These are phyloP conservation scores for Betta splendens DNA, from an alignment of 2,797 vertebrate species.

Conservation along the genomic window DNA sequence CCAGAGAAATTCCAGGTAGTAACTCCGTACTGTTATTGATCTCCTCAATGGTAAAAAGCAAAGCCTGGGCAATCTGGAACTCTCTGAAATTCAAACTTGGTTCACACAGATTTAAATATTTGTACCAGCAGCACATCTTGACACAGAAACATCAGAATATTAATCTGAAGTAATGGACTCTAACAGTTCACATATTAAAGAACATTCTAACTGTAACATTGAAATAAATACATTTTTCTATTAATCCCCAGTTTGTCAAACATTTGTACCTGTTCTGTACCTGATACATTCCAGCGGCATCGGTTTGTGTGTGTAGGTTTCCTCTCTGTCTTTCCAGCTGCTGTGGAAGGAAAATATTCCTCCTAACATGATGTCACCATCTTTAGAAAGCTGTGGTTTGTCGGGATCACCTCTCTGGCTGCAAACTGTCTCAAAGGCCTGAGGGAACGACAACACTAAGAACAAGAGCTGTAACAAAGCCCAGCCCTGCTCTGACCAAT, in stretches of 20 bases:
- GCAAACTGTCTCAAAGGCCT: conserved; percentile 58
- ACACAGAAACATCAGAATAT: too few species aligned
- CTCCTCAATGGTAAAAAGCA: conserved; percentile 79
- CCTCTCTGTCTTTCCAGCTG: conserved; percentile 64
- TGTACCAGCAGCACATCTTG: too few species aligned
- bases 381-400: conserved; percentile 65
- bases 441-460: conserved; percentile 56
- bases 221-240: too few species aligned
- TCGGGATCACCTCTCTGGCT: conserved; percentile 58
- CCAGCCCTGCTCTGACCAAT: conserved; percentile 52
- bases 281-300: conserved; percentile 59
- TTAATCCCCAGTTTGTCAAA: too few species aligned
- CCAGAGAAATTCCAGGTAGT: conserved; percentile 70
- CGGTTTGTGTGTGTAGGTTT: conserved; percentile 63
- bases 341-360: conserved; percentile 79
- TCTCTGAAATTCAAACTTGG: conserved; percentile 76
- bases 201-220: too few species aligned
- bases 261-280: too few species aligned
- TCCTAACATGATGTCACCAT: conserved; percentile 77
- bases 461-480: conserved; percentile 59
- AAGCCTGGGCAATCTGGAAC: conserved; percentile 74
- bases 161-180: too few species aligned
- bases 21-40: conserved; percentile 77
- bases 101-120: conserved; percentile 4
- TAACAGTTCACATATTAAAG: too few species aligned